Percentiles rank a stretch among this genome's conserved stretches.
phyloP scores from a whole-genome alignment of 92 coral and sea anemone species.

The Porites evermanni region DNA sequence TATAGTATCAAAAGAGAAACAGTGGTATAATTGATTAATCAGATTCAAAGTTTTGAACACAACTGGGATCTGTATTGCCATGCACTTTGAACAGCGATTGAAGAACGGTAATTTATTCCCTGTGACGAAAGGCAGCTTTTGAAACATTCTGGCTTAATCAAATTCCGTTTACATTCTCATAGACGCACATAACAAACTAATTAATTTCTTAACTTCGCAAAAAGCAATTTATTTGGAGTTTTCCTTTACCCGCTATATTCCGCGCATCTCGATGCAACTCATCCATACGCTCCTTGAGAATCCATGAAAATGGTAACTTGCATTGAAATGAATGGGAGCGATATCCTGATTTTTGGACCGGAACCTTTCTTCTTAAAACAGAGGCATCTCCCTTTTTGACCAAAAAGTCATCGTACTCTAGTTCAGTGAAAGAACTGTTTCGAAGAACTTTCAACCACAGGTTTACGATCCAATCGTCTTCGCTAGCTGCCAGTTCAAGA shows the following conservation, averaged over 20 bases:
- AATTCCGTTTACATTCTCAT: too few species aligned
- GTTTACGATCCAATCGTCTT: conserved; percentile 34
- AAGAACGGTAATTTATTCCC: too few species aligned
- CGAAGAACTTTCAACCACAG: conserved; percentile 73
- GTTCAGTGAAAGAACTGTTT: conserved; percentile 48
- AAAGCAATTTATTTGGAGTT: not conserved
- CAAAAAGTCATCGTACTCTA: conserved; percentile 64
- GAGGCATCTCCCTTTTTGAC: conserved; percentile 28
- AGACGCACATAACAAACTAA: too few species aligned
- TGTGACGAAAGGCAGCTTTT: too few species aligned
- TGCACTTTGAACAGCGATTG: too few species aligned
- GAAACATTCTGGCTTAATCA: too few species aligned
- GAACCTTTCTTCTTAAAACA: conserved; percentile 61
- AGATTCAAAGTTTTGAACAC: too few species aligned
- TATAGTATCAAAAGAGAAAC: too few species aligned
- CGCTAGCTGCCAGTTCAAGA: conserved; percentile 63
- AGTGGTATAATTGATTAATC: too few species aligned
- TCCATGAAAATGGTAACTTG: conserved; percentile 84
- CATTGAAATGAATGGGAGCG: conserved; percentile 69
- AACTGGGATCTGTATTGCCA: too few species aligned
- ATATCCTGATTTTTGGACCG: conserved; percentile 74
- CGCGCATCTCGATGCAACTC: conserved; percentile 52
- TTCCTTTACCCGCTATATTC: conserved; percentile 57
- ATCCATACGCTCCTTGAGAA: conserved; percentile 69
- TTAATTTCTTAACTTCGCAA: too few species aligned